Evolutionary conservation across 2,113 vertebrate species (phyloP).

Genomic region (Pterocles burchelli): DNA sequence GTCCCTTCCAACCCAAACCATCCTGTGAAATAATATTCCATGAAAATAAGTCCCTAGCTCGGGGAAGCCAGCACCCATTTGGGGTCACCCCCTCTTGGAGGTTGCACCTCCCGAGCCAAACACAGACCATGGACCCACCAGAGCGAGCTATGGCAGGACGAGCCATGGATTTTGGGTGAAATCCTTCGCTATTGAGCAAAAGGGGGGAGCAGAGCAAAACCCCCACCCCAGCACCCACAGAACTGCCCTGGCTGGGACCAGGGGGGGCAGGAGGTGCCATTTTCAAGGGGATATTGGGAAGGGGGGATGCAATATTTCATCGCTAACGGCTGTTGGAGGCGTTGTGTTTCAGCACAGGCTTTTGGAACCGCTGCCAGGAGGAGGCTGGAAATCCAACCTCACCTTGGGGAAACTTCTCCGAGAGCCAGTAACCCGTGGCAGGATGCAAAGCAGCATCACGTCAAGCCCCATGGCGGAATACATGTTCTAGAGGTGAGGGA

Average conservation of each 20-base stretch:
- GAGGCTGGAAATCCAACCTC: neutral
- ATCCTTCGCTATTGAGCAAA: neutral
- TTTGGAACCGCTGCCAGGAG: neutral
- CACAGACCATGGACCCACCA: rapidly evolving
- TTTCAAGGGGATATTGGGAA: neutral
- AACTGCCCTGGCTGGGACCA: rapidly evolving
- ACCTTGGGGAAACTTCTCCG: neutral
- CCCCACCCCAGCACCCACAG: rapidly evolving
- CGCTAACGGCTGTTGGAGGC: neutral
- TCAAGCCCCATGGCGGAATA: neutral
- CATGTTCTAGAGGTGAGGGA: neutral
- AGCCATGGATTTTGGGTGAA: neutral
- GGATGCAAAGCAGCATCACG: rapidly evolving
- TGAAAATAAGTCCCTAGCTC: neutral
- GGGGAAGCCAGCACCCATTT: rapidly evolving
- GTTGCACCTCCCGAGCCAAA: neutral
- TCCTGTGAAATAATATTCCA: too few relatives aligned
- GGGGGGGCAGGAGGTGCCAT: rapidly evolving
- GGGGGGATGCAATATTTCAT: constrained; percentile 16
- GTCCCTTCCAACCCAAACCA: too few relatives aligned
- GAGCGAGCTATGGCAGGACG: rapidly evolving
- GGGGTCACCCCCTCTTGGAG: neutral
- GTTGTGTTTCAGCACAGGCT: rapidly evolving
- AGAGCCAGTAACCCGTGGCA: rapidly evolving
- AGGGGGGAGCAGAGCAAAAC: neutral